Conservation (phyloP, 2,888 invertebrate genomes). For the Sicus ferrugineus region DNA sequence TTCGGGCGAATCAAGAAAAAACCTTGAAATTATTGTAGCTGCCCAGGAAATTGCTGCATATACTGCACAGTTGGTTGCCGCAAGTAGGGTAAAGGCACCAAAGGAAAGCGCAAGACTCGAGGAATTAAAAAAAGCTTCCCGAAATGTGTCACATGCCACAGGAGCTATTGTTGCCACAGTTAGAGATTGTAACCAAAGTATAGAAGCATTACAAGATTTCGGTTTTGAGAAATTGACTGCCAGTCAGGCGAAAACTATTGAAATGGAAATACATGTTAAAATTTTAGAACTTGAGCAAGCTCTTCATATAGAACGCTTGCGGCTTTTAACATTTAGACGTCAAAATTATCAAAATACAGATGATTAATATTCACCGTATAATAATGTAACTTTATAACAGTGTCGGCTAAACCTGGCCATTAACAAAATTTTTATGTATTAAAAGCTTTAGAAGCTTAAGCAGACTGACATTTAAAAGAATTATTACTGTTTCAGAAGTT, state of each 20-base stretch:
- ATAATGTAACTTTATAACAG: not conserved
- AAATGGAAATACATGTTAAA: constrained; percentile 97
- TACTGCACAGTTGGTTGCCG: constrained; percentile 96
- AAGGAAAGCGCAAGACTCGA: constrained; percentile 79
- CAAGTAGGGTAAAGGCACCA: constrained; percentile 94
- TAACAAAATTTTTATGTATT: not conserved
- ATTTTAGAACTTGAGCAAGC: constrained; percentile 92
- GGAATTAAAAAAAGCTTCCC: constrained; percentile 86
- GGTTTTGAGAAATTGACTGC: constrained; percentile 89
- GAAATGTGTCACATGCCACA: constrained; percentile 88
- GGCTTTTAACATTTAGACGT: constrained; percentile 85
- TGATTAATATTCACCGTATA: constrained; percentile 33
- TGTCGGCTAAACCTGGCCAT: not conserved
- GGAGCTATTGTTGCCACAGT: constrained; percentile 94
- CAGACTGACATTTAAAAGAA: not conserved
- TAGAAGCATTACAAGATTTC: constrained; percentile 88
- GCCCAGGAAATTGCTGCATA: constrained; percentile 96
- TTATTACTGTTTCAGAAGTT: not conserved
- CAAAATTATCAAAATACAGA: constrained; percentile 78
- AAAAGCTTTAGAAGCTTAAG: not conserved
- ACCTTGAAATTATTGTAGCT: constrained; percentile 81
- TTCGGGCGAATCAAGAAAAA: constrained; percentile 81
- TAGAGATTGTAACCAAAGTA: constrained; percentile 84
- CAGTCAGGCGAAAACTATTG: constrained; percentile 93
- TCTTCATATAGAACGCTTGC: constrained; percentile 85